A percentile compares a stretch with the other conserved stretches of the same genome.
Conservation (phyloP, 2,113 vertebrate species). For the Capricornis sumatraensis region DNA sequence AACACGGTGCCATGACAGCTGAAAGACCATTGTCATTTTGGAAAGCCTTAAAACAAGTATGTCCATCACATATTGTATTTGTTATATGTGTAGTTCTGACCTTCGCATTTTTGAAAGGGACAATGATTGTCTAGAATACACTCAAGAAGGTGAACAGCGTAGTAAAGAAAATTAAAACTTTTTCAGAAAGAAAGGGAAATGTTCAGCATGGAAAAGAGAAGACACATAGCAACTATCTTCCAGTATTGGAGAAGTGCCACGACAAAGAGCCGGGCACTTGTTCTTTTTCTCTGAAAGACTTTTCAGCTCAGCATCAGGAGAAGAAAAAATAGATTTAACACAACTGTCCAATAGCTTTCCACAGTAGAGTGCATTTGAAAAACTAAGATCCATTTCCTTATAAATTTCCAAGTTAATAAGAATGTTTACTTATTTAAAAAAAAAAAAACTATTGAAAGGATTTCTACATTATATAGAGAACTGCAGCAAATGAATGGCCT, state of each 20-base stretch:
- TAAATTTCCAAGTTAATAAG: neutral
- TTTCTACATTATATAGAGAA: neutral
- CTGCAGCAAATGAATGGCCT: neutral
- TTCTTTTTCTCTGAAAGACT: neutral
- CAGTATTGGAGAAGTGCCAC: neutral
- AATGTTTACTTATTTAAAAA: neutral
- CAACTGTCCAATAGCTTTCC: neutral
- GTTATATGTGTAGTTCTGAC: neutral
- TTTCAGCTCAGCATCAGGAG: neutral
- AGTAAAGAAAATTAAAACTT: neutral
- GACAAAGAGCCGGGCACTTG: neutral
- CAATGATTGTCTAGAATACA: neutral
- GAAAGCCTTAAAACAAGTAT: neutral
- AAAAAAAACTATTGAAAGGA: neutral
- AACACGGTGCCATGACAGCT: accelerated
- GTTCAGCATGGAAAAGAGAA: neutral
- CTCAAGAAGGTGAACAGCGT: neutral
- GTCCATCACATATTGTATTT: neutral
- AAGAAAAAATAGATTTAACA: neutral
- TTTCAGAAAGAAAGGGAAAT: neutral
- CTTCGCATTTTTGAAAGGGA: neutral
- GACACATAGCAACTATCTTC: neutral
- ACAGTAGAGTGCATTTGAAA: neutral
- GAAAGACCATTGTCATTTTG: neutral
- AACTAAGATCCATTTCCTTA: neutral